Percentiles rank a stretch among this genome's conserved stretches.
Evolutionary conservation across 2,113 vertebrate species (phyloP).

Genomic region (Donacobius atricapilla): DNA sequence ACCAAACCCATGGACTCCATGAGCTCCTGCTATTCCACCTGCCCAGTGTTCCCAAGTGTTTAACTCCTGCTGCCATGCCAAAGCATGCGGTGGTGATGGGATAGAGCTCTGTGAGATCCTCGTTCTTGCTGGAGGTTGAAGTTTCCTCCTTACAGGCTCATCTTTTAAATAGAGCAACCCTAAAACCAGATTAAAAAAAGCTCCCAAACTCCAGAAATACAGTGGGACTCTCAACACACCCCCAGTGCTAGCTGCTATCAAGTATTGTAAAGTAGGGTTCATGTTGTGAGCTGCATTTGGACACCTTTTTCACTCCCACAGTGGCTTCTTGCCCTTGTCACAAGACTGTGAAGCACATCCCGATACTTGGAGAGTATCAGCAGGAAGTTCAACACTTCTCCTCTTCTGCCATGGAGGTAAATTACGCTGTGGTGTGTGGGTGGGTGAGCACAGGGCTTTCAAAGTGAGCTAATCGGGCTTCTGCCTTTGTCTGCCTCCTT

Average conservation of each 20-base stretch:
- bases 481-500: not conserved
- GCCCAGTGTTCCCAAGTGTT: not conserved
- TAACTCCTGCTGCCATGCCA: not conserved
- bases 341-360: not conserved
- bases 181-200: not conserved
- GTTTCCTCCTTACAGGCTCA: not conserved
- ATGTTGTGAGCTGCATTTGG: not conserved
- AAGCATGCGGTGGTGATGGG: fast-evolving
- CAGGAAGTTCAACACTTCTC: not conserved
- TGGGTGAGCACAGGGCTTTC: not conserved
- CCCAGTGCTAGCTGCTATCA: not conserved
- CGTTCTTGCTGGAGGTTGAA: not conserved
- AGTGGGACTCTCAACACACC: not conserved
- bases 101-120: not conserved
- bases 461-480: not conserved
- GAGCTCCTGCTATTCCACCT: not conserved
- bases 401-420: not conserved
- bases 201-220: not conserved
- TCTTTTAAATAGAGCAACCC: not conserved
- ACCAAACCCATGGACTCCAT: not conserved
- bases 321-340: not conserved
- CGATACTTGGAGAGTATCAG: not conserved
- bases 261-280: not conserved
- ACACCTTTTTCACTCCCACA: not conserved
- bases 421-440: not conserved